phyloP scores from a whole-genome alignment of 2,888 invertebrate species.

The Spisula subtruncata region DNA sequence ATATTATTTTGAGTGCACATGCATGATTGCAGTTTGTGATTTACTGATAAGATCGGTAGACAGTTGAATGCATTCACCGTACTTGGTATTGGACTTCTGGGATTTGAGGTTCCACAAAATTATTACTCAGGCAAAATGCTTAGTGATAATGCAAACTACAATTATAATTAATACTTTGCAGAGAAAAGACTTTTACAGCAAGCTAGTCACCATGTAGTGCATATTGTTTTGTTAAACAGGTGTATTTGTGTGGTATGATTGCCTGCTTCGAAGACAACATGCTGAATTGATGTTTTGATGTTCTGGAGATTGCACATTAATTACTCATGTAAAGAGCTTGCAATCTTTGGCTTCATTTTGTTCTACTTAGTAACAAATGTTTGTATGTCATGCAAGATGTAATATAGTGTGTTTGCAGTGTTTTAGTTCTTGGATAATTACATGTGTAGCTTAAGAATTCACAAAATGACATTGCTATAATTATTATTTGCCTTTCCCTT shows the following conservation, averaged over 20 bases:
- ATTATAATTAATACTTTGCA: background rate
- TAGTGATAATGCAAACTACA: background rate
- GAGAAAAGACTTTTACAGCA: background rate
- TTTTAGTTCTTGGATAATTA: too few species aligned
- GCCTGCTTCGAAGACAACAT: background rate
- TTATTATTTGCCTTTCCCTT: too few species aligned
- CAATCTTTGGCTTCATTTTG: constrained; percentile 2
- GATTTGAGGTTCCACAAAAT: constrained; percentile 1
- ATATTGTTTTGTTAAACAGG: background rate
- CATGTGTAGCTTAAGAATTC: too few species aligned
- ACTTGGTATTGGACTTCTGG: background rate
- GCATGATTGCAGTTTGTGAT: background rate
- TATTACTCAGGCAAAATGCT: background rate
- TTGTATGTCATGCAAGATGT: background rate
- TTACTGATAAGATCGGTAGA: constrained; percentile 10
- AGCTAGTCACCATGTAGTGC: background rate
- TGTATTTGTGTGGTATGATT: background rate
- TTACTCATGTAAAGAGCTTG: background rate
- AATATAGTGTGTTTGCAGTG: background rate
- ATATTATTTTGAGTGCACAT: constrained; percentile 3
- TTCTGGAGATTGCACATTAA: background rate
- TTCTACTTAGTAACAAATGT: background rate
- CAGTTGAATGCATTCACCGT: background rate
- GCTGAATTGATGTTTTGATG: background rate
- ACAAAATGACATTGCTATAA: too few species aligned